Evolutionary conservation across 2,888 invertebrate species (phyloP), one percentile per base, ranked within the genome.

Genomic region (Cephus sareptanus): DNA sequence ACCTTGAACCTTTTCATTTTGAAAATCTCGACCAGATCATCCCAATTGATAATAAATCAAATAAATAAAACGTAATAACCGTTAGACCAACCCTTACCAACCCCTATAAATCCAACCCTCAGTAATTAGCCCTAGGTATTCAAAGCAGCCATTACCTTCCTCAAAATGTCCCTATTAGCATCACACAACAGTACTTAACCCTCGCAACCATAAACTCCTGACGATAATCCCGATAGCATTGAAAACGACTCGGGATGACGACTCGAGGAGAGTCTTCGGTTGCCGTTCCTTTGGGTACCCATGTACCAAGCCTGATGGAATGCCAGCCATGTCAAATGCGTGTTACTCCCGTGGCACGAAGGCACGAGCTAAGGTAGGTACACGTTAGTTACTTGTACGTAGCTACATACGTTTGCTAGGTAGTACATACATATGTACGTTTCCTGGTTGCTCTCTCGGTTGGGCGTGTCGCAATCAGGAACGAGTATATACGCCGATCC

Each of bases 391-490:
- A 71, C 71, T 15, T 71, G 76, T 76, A 77, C 75, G 79, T 79
- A 81, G 79, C 3, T n/a, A 35, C 33, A 74, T 30, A 74, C 71
- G 71, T 71, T 71, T 71, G 13, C 71, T 11, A 33, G 13, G 40
- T 70, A 70, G 70, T 33, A 33, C 70, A 33, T 70, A 70, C 70
- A 30, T 15, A 30, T 30, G 74, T 84, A 82, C 84, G 84, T 87
- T 87, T 87, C 87, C 88, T 87, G 85, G 85, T 87, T 81, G 79
- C 81, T 78, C 70, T 82, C 76, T 31, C 69, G 81, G 75, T 77
- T 85, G 85, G 87, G 87, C 83, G 85, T 87, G 87, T 85, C 84
- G 82, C 83, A 78, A 82, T 84, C 78, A 79, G 78, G 79, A 37
- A 75, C 76, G 75, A 68, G 75, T 70, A 69, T 40, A 40, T 40